Conservation (phyloP, 2,113 vertebrate genomes). For the Arizona elegans region DNA sequence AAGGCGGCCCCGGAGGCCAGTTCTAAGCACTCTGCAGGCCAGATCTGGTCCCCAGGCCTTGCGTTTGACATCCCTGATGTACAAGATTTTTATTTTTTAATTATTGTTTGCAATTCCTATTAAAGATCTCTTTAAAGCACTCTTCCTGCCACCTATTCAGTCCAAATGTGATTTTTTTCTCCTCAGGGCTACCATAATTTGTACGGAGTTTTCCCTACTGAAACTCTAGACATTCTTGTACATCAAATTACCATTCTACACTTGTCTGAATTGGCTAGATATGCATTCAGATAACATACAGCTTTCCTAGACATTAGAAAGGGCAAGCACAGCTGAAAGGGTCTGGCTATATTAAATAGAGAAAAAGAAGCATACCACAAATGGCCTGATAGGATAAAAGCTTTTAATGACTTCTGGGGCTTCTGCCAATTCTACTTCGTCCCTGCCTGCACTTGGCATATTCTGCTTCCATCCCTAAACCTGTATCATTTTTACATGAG, state of each 20-base stretch:
- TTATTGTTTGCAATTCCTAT: not conserved
- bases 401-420: not conserved
- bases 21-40: too few relatives aligned
- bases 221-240: not conserved
- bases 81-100: not conserved
- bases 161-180: not conserved
- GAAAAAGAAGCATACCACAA: not conserved
- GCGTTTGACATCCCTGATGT: too few relatives aligned
- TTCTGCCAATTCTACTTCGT: not conserved
- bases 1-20: too few relatives aligned
- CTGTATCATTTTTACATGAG: not conserved
- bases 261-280: not conserved
- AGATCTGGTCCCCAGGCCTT: too few relatives aligned
- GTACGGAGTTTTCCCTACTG: not conserved
- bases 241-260: not conserved
- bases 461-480: not conserved
- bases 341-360: not conserved
- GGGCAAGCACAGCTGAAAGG: not conserved
- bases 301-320: not conserved
- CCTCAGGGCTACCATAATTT: not conserved
- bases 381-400: not conserved
- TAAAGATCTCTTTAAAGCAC: too few relatives aligned
- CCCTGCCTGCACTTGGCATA: not conserved
- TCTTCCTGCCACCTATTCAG: not conserved
- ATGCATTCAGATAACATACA: not conserved